phyloP scores from a whole-genome alignment of 2,888 invertebrate genomes.

The Biston betularia region DNA sequence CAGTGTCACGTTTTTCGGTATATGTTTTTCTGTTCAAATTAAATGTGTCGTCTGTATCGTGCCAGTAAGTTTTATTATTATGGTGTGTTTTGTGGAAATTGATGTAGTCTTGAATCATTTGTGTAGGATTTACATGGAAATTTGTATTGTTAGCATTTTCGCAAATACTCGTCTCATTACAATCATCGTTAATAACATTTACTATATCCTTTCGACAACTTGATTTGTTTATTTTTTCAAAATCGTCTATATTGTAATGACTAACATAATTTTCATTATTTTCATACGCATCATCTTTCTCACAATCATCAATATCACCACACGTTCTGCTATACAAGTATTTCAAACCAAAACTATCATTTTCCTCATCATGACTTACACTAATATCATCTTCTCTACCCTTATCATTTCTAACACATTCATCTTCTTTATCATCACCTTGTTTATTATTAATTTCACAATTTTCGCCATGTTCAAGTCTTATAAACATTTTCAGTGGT shows the following conservation, averaged over 20 bases:
- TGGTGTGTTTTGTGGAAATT: slow-evolving; percentile 4
- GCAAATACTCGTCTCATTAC: background rate
- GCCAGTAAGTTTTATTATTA: background rate
- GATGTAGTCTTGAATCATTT: slow-evolving; percentile 11
- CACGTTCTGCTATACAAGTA: too few species aligned
- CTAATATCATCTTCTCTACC: background rate
- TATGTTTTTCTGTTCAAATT: background rate
- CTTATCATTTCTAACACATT: too few species aligned
- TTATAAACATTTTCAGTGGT: slow-evolving; percentile 17
- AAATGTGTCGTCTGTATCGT: background rate
- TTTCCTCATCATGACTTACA: background rate
- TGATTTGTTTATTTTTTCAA: too few species aligned
- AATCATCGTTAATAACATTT: background rate
- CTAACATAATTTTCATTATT: background rate
- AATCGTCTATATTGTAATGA: background rate
- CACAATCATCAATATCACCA: background rate
- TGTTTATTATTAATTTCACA: background rate
- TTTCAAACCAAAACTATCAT: background rate
- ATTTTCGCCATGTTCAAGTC: slow-evolving; percentile 16
- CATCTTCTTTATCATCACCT: background rate
- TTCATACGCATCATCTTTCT: background rate
- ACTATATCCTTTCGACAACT: background rate
- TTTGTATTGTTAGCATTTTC: background rate
- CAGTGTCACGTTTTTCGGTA: background rate
- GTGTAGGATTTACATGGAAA: background rate